A percentile compares a stretch with the other conserved stretches of the same genome.
Evolutionary conservation across 2,797 vertebrate genomes (phyloP).

Genomic region (Discoglossus pictus): DNA sequence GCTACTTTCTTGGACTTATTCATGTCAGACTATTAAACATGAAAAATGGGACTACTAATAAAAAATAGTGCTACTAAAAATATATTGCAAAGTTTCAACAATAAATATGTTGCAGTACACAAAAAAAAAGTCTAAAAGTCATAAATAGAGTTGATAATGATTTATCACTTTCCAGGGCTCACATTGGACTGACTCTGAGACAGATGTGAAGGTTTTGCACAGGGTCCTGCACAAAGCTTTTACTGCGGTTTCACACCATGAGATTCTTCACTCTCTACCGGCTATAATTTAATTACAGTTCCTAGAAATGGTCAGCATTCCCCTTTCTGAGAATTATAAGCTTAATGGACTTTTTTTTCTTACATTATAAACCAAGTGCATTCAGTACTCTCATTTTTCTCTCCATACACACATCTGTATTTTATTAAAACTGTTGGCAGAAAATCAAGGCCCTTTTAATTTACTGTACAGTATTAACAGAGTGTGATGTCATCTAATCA

Average conservation of each 20-base stretch:
- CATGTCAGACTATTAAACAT: slow-evolving; percentile 2
- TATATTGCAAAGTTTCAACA: not conserved
- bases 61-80: slow-evolving; percentile 22
- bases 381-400: slow-evolving; percentile 16
- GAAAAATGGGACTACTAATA: slow-evolving; percentile 7
- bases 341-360: slow-evolving; percentile 14
- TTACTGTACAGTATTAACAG: slow-evolving; percentile 34
- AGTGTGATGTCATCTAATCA: slow-evolving; percentile 43
- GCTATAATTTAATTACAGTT: slow-evolving; percentile 30
- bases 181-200: slow-evolving; percentile 2
- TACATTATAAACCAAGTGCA: slow-evolving; percentile 23
- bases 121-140: slow-evolving; percentile 10
- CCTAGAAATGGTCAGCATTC: slow-evolving; percentile 33
- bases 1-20: too few relatives aligned
- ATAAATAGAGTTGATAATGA: slow-evolving; percentile 29
- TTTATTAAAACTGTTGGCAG: slow-evolving; percentile 41
- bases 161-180: slow-evolving; percentile 16
- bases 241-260: slow-evolving; percentile 8
- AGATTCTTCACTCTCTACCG: slow-evolving; percentile 1
- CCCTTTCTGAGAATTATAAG: slow-evolving; percentile 18
- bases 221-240: slow-evolving; percentile 10
- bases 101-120: too few relatives aligned
- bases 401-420: slow-evolving; percentile 44
- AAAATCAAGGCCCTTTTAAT: slow-evolving; percentile 44
- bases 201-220: slow-evolving; percentile 30